Base-by-base conservation (phyloP, 2,113 vertebrate species). In the Aptenodytes forsteri region DNA sequence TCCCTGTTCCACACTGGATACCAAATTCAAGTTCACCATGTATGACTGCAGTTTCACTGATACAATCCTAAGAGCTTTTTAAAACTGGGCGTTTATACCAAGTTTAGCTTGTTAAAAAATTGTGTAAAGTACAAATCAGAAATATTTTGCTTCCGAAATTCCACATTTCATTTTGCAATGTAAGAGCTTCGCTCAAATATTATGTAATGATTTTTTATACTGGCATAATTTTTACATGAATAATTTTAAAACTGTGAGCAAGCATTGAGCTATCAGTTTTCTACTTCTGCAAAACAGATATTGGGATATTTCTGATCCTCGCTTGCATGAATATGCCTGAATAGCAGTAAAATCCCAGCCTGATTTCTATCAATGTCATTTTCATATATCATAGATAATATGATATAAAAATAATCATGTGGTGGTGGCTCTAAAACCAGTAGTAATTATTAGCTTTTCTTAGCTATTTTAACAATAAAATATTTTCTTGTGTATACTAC, bases 1-100 rank as follows among this genome's bases (percentile, higher is more conserved):
- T 72, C 32, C 5, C 14, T 0, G 0, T 80, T 76, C 46, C 72
- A 7, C 19, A 15, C 0, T 49, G 40, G 19, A 6, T 52, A 42
- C 8, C 18, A 84, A 67, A 84, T 36, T 54, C 34, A 55, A 27
- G 20, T 40, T 84, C n/a, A 56, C 21, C 4, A 8, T 11, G 17
- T 17, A 29, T 61, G 26, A n/a, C 15, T 44, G 17, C 16, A 42
- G 34, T 76, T 87, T 79, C 38, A 49, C 17, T n/a, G 23, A 81
- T n/a, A 55, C 1, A 78, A 5, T 34, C 38, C 8, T 44, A 40
- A 69, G 4, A 79, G 13, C 4, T 72, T 54, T 82, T 79, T 69
- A 52, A 90, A 93, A 61, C 11, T 22, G 40, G 27, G 7, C 10
- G 29, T 72, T 87, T 85, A 11, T 61, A 76, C 16, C 14, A 71